These are phyloP conservation scores for Papilio polytes DNA, from an alignment of 1,140 invertebrate genomes.

Conservation along the genomic window DNA sequence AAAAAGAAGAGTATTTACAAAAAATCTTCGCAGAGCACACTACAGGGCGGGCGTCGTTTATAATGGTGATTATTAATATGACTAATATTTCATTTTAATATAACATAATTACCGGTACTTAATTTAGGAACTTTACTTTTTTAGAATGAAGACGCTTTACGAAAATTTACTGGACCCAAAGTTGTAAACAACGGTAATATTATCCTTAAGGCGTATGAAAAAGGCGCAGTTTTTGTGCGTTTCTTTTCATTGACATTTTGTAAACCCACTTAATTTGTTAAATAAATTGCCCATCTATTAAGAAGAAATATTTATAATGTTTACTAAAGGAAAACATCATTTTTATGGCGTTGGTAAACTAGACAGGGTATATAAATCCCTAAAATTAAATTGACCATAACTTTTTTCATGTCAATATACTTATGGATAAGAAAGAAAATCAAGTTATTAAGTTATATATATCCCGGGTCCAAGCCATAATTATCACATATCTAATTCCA, in stretches of 20 bases:
- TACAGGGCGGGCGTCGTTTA: background rate
- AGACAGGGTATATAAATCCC: background rate
- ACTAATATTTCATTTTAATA: slow-evolving; percentile 2
- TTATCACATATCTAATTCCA: background rate
- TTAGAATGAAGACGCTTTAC: slow-evolving; percentile 6
- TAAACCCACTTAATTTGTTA: slow-evolving; percentile 5
- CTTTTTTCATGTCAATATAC: background rate
- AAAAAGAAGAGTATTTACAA: background rate
- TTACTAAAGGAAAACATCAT: background rate
- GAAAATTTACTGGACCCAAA: background rate
- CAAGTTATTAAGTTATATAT: background rate
- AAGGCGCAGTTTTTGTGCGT: background rate
- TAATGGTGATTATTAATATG: background rate
- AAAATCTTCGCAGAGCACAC: no score
- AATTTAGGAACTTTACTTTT: no score
- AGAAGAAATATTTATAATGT: background rate
- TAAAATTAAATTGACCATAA: no score
- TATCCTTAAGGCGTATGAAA: slow-evolving; percentile 6
- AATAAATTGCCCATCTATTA: slow-evolving; percentile 1
- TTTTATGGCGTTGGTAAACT: background rate
- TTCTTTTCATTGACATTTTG: slow-evolving; percentile 20
- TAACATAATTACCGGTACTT: background rate
- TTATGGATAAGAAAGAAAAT: background rate
- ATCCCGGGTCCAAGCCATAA: background rate
- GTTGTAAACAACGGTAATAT: slow-evolving; percentile 11